Conservation (phyloP, 2,888 invertebrate genomes). For the Calliopum simillimum region DNA sequence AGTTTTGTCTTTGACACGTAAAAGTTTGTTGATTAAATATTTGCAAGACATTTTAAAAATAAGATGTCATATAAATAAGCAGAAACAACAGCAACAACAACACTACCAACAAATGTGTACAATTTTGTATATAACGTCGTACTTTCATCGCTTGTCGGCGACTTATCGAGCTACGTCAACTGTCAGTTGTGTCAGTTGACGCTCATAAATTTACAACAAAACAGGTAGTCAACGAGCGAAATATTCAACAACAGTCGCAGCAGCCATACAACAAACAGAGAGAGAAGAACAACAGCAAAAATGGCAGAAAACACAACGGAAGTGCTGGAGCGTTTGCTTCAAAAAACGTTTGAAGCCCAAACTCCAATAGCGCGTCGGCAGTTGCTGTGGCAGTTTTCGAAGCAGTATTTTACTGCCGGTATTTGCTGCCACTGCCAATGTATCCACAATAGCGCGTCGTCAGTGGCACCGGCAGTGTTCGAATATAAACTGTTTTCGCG, state of each 20-base stretch:
- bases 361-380: too few species aligned
- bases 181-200: conserved; percentile 5
- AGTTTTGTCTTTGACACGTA: conserved; percentile 9
- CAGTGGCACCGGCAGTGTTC: too few species aligned
- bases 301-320: background rate
- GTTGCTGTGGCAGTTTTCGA: too few species aligned
- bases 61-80: background rate
- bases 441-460: too few species aligned
- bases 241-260: background rate
- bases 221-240: background rate
- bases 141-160: too few species aligned
- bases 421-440: too few species aligned
- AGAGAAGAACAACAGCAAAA: background rate
- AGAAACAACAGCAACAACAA: background rate
- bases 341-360: too few species aligned
- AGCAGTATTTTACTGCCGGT: too few species aligned
- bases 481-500: too few species aligned
- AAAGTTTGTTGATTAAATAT: conserved; percentile 27
- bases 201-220: conserved; percentile 16
- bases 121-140: conserved; percentile 6
- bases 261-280: background rate
- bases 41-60: conserved; percentile 17
- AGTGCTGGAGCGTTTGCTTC: too few species aligned
- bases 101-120: too few species aligned
- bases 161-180: background rate